Percentiles rank a stretch among this genome's conserved stretches.
phyloP scores from a whole-genome alignment of 2,888 invertebrate species.

The Corythucha ciliata region DNA sequence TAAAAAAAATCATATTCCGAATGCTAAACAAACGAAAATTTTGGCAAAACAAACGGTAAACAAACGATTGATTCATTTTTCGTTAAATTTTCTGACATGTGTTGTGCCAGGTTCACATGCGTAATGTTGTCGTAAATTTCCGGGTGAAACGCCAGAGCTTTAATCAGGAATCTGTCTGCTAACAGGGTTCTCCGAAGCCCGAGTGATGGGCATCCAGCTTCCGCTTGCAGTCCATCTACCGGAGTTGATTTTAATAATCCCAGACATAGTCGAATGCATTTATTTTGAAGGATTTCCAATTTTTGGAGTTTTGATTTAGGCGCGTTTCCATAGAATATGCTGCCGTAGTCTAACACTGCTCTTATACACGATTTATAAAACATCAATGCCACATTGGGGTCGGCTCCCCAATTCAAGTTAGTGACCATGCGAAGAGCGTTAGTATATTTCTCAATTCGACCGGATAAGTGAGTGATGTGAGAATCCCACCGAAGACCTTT shows the following conservation, averaged over 20 bases:
- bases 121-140: no score
- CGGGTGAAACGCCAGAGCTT: no score
- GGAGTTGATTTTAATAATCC: not conserved
- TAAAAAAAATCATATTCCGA: no score
- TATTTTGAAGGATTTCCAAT: not conserved
- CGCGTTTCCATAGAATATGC: not conserved
- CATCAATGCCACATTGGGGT: not conserved
- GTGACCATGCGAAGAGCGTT: not conserved
- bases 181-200: no score
- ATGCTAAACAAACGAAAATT: no score
- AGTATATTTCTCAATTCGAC: not conserved
- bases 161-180: no score
- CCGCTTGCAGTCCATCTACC: not conserved
- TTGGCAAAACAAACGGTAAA: no score
- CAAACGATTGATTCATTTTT: no score
- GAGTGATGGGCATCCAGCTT: no score
- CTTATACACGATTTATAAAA: not conserved
- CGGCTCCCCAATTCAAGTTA: not conserved
- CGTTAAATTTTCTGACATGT: no score
- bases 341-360: not conserved
- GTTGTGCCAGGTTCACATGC: no score
- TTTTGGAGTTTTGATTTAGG: not conserved
- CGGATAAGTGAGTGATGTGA: not conserved
- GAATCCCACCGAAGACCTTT: not conserved
- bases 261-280: constrained; percentile 1